These are phyloP conservation scores for Distichodus sexfasciatus DNA, from an alignment of 2,797 vertebrate genomes.

Conservation along the genomic window DNA sequence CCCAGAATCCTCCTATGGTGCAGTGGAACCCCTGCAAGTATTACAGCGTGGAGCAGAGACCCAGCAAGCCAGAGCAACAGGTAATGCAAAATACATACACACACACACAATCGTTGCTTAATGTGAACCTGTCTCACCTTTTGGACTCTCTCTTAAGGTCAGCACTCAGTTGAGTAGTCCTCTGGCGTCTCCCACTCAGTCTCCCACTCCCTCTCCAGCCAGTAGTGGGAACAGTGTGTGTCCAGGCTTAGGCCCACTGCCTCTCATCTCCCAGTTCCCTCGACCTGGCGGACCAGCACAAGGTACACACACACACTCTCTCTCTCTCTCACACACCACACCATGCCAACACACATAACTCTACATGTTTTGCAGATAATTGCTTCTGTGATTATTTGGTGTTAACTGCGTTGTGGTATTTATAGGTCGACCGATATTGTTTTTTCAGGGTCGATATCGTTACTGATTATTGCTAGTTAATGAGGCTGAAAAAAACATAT, in stretches of 20 bases:
- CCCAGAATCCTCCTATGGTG: slow-evolving; percentile 90
- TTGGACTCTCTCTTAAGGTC: slow-evolving; percentile 69
- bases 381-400: no score
- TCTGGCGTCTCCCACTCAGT: slow-evolving; percentile 91
- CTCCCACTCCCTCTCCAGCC: slow-evolving; percentile 91
- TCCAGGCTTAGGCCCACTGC: slow-evolving; percentile 89
- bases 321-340: neutral
- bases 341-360: no score
- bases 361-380: no score
- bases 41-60: slow-evolving; percentile 93
- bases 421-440: no score
- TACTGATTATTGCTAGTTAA: no score
- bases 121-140: neutral
- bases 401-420: no score
- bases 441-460: no score
- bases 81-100: neutral
- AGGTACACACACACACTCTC: slow-evolving; percentile 69
- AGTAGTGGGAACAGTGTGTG: slow-evolving; percentile 89
- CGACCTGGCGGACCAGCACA: slow-evolving; percentile 88
- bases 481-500: no score
- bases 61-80: slow-evolving; percentile 89
- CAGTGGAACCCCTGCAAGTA: slow-evolving; percentile 99
- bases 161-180: slow-evolving; percentile 89
- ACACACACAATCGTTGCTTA: neutral
- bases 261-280: slow-evolving; percentile 91